Base-by-base conservation (phyloP, 2,888 invertebrate genomes). In the Apomyelois bistriatella region DNA sequence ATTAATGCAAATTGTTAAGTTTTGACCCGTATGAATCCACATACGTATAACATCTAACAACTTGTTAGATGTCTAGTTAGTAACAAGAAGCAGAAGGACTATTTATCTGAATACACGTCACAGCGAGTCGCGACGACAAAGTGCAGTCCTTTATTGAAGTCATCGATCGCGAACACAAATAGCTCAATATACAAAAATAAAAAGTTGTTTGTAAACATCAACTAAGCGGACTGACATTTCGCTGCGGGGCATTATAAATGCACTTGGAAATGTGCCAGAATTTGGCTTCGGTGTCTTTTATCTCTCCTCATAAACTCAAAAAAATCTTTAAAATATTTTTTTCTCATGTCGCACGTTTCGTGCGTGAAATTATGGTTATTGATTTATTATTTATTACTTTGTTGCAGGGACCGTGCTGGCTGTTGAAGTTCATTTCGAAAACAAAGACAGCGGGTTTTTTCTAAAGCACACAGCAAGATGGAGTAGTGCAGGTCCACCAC, bases 391-490 rank as follows among this genome's bases (percentile, higher is more conserved):
- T 57, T 53, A 64, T 64, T 70, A 68, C 62, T 71, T 78, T 65
- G 72, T 93, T 91, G 28, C 93, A 96, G 96, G 93, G 75, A 91
- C 92, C 70, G 92, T 92, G 73, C 84, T 92, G 65, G 93, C 94
- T 65, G 95, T 97, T 66, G 97, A 96, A 91, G 96, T 97, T 70
- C 97, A 97, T 82, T 97, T 97, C 82, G 97, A 97, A 89, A 96
- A 96, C 80, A 95, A 96, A 73, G 97, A 97, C 79, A 96, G 96
- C 66, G 97, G 97, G 48, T 97, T 97, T 90, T 97, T 97, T 83
- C 88, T 97, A 70, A 96, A 96, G 82, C 96, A 96, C 79, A 93
- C 94, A 58, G 93, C 94, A 10, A 91, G 95, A 73, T 95, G 95
- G 85, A 94, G 93, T 66, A 93, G 91, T 30, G 81, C 89, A 4